phyloP scores from a whole-genome alignment of 2,888 invertebrate species.

The Spilarctia lutea region DNA sequence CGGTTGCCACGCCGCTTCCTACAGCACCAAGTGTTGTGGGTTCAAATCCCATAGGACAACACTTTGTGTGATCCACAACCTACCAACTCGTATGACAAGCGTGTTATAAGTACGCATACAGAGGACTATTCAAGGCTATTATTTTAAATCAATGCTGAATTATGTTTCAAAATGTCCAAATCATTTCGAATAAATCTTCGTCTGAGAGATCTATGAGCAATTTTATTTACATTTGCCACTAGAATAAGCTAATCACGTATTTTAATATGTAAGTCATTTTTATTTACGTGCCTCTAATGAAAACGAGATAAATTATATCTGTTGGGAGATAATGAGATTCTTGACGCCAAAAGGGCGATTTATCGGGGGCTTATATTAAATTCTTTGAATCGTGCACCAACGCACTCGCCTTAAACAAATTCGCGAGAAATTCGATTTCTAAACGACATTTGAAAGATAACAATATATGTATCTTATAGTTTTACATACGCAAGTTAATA shows the following conservation, averaged over 20 bases:
- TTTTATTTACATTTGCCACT: neutral
- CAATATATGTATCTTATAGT: neutral
- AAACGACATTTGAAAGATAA: neutral
- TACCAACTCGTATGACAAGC: too few species aligned
- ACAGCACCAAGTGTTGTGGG: too few species aligned
- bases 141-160: neutral
- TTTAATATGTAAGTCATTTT: constrained; percentile 10
- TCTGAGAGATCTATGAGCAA: neutral
- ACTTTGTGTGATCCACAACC: too few species aligned
- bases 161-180: neutral
- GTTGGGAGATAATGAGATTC: constrained; percentile 24
- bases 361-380: constrained; percentile 26
- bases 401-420: constrained; percentile 13
- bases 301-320: constrained; percentile 22
- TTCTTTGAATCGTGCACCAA: constrained; percentile 23
- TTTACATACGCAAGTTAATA: too few species aligned
- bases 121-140: too few species aligned
- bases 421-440: constrained; percentile 4
- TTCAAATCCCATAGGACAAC: too few species aligned
- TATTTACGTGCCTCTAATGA: constrained; percentile 14
- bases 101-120: too few species aligned
- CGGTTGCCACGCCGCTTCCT: too few species aligned
- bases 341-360: constrained; percentile 21
- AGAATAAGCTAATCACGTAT: constrained; percentile 16
- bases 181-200: neutral